phyloP scores from a whole-genome alignment of 2,888 invertebrate genomes.

The Norana najaformis region DNA sequence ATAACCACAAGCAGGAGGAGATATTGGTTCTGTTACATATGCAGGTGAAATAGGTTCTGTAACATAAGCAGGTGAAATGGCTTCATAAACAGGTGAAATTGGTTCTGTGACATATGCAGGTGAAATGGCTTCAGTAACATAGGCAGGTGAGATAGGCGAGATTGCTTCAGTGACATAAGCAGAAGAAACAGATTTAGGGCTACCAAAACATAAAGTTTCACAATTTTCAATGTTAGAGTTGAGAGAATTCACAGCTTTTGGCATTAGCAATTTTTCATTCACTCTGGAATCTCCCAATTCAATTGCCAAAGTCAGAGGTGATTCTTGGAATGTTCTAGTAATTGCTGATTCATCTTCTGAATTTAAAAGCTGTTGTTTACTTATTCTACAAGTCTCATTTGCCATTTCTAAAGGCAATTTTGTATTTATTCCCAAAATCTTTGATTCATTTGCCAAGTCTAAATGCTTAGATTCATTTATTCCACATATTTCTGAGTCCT shows the following conservation, averaged over 20 bases:
- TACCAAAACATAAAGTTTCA: background rate
- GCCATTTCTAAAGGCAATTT: slow-evolving; percentile 1
- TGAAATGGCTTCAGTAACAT: background rate
- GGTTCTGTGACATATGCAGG: background rate
- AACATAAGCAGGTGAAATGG: slow-evolving; percentile 5
- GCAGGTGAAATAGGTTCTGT: background rate
- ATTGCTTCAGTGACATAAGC: background rate
- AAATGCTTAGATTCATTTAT: too few relatives aligned
- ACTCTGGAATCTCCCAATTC: background rate
- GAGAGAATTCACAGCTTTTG: background rate
- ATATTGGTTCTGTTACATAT: background rate
- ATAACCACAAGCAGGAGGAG: background rate
- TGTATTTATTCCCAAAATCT: background rate
- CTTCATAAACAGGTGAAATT: background rate
- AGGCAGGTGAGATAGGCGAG: background rate
- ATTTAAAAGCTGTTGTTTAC: background rate
- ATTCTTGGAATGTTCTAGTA: background rate
- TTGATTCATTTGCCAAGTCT: slow-evolving; percentile 3
- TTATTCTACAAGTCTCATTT: background rate
- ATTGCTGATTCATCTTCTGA: background rate
- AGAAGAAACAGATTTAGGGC: background rate
- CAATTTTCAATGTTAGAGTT: background rate
- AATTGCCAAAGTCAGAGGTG: background rate
- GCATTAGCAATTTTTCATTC: background rate
- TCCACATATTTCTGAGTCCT: too few relatives aligned